phyloP scores from a whole-genome alignment of 2,888 invertebrate genomes.

The Orthosia gothica region DNA sequence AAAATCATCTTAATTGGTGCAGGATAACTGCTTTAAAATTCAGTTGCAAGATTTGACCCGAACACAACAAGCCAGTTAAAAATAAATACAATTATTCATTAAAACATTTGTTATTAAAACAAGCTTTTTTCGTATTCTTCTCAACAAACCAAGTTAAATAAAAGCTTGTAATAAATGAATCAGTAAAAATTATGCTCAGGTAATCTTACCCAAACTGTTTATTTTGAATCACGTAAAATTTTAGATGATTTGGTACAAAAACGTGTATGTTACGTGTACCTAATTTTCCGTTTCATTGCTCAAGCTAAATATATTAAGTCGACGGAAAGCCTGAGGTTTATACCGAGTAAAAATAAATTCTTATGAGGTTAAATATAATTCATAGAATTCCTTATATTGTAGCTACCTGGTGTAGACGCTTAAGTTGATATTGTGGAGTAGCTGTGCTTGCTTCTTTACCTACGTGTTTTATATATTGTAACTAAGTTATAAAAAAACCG shows the following conservation, averaged over 20 bases:
- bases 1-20: too few relatives aligned
- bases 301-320: constrained; percentile 51
- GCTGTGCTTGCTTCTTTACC: not conserved
- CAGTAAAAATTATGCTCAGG: not conserved
- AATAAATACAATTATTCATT: too few relatives aligned
- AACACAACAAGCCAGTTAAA: too few relatives aligned
- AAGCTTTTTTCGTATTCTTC: too few relatives aligned
- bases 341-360: constrained; percentile 30
- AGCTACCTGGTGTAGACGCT: not conserved
- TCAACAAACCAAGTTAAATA: too few relatives aligned
- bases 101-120: too few relatives aligned
- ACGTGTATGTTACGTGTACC: constrained; percentile 24
- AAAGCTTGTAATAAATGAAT: too few relatives aligned
- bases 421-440: too few relatives aligned
- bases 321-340: constrained; percentile 35
- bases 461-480: not conserved
- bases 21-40: too few relatives aligned
- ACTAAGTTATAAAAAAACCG: too few relatives aligned
- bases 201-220: constrained; percentile 14
- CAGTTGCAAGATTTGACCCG: too few relatives aligned
- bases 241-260: constrained; percentile 21
- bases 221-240: constrained; percentile 24
- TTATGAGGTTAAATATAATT: constrained; percentile 28
- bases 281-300: constrained; percentile 40
- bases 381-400: constrained; percentile 16